phyloP scores from a whole-genome alignment of 2,113 vertebrate species.

The Hydropotes inermis region DNA sequence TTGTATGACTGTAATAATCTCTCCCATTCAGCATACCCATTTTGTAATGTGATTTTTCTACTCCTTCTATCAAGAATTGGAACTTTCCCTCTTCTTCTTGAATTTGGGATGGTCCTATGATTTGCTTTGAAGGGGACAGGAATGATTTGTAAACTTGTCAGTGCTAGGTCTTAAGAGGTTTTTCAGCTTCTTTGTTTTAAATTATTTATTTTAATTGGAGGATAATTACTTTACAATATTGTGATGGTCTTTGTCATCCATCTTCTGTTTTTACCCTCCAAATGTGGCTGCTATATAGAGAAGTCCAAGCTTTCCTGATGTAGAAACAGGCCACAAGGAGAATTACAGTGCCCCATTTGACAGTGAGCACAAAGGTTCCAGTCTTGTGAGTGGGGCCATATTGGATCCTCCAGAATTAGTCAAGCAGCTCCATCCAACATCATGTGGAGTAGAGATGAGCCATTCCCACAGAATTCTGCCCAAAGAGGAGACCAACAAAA shows the following conservation, averaged over 20 bases:
- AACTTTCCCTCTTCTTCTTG: neutral
- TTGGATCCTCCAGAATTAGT: neutral
- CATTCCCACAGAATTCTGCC: neutral
- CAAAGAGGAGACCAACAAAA: neutral
- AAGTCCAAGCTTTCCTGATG: neutral
- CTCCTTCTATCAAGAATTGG: neutral
- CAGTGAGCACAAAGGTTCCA: neutral
- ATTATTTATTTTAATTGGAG: neutral
- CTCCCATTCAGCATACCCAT: neutral
- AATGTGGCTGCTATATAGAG: neutral
- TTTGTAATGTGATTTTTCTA: constrained; percentile 8
- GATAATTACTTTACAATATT: neutral
- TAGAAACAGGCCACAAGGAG: neutral
- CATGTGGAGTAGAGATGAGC: neutral
- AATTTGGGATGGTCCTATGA: neutral
- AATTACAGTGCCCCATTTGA: neutral
- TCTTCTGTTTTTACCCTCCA: neutral
- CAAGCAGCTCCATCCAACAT: neutral
- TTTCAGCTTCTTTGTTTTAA: neutral
- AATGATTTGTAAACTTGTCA: neutral
- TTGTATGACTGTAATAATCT: neutral
- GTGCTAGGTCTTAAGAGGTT: neutral
- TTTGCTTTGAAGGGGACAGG: neutral
- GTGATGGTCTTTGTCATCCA: neutral
- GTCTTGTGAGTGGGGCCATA: neutral